Evolutionary conservation across 2,888 invertebrate genomes (phyloP).

Genomic region (Frankliniella intonsa): DNA sequence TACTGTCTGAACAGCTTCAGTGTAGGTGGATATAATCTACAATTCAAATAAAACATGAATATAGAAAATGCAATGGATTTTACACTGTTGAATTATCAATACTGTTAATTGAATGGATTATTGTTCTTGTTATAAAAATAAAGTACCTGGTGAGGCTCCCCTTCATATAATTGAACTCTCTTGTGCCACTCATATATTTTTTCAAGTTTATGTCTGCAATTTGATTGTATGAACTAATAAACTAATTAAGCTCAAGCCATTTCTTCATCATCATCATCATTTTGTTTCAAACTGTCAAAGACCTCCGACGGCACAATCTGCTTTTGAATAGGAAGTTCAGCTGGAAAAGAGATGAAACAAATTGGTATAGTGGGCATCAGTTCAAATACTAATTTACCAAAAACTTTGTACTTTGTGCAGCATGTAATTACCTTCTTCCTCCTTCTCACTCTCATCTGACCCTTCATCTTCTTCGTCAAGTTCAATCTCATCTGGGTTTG

Average conservation of each 20-base stretch:
- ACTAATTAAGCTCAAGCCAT: background rate
- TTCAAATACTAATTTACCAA: slow-evolving; percentile 12
- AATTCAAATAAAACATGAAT: no score
- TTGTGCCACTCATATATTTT: background rate
- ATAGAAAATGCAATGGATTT: no score
- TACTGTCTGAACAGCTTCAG: no score
- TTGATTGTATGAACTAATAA: no score
- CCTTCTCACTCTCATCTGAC: slow-evolving; percentile 42
- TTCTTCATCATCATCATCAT: slow-evolving; percentile 41
- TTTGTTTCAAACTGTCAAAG: slow-evolving; percentile 70
- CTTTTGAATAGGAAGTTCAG: slow-evolving; percentile 71
- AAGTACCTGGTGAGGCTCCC: no score
- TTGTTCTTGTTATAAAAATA: no score
- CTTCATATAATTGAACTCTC: no score
- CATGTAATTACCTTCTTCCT: slow-evolving; percentile 51
- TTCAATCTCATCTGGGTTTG: slow-evolving; percentile 84
- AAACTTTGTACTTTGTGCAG: slow-evolving; percentile 40
- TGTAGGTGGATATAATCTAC: no score
- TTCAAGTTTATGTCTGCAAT: background rate
- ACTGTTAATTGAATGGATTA: no score
- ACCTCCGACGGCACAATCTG: slow-evolving; percentile 85
- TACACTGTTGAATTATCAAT: no score
- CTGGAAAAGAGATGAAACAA: slow-evolving; percentile 37
- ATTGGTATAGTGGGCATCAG: background rate
- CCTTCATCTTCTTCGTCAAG: slow-evolving; percentile 68